Evolutionary conservation across 2,888 invertebrate genomes (phyloP), one percentile per base, ranked within the genome.

Genomic region (Imbricaverruca yamaguchii): DNA sequence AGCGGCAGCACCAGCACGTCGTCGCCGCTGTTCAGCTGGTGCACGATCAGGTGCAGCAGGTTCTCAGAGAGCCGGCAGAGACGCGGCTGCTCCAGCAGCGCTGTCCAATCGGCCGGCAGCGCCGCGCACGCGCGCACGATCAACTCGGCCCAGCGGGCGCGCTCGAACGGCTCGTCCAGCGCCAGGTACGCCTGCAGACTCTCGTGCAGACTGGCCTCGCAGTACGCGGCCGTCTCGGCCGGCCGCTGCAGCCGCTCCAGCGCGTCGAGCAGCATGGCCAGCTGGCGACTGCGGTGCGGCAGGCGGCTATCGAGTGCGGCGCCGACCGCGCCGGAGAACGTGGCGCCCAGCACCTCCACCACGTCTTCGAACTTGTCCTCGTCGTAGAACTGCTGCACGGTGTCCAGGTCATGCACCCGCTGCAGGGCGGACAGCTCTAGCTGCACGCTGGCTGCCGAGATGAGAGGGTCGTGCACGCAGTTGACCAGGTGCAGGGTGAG

Each of bases 21-120:
- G 63, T 93, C 93, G 7, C 89, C 87, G 0, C 89, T 87, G 85
- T 95, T 94, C 83, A 95, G 89, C 87, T 94, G 94, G 86, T 93
- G 92, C 81, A 92, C 92, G 83, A 94, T 91, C 80, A 95, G 90
- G 85, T 91, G 91, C 53, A 93, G 91, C 74, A 95, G 88, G 86
- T 92, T 92, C 86, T 94, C 92, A 0, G 94, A 90, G 23, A 94
- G 89, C 83, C 93, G 56, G 57, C 56, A 56, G n/a, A n/a, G 78
- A 12, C 57, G 78, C 23, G 78, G n/a, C 78, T 4, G n/a, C 57
- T 56, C 56, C 78, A 78, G 57, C 56, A 7, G n/a, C 78, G 9
- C 11, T 12, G n/a, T 13, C 78, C 78, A 78, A 57, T 78, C 78
- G 23, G n/a, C 56, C 8, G 9, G 23, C 56, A 78, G 23, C 11